These are phyloP conservation scores for Apoderus coryli DNA, from an alignment of 2,888 invertebrate genomes.

Conservation along the genomic window DNA sequence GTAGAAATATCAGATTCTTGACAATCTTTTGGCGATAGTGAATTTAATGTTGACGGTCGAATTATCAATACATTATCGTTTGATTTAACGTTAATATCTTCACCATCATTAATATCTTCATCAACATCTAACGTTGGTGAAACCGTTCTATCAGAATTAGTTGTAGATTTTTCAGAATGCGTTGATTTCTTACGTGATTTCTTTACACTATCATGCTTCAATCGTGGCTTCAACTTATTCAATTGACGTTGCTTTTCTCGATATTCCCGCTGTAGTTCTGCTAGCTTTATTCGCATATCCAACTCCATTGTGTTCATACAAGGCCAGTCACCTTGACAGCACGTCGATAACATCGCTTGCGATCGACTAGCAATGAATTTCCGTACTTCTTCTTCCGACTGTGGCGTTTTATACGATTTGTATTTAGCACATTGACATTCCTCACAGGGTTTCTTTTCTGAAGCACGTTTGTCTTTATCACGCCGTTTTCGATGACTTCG, in stretches of 20 bases:
- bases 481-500: constrained; percentile 21
- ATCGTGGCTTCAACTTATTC: constrained; percentile 50
- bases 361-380: constrained; percentile 29
- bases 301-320: constrained; percentile 60
- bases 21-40: constrained; percentile 19
- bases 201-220: constrained; percentile 32
- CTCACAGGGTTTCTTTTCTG: constrained; percentile 14
- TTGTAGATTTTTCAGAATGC: constrained; percentile 24
- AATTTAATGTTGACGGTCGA: constrained; percentile 32
- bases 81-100: constrained; percentile 22
- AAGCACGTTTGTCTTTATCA: constrained; percentile 18
- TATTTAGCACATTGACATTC: constrained; percentile 22
- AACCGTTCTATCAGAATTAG: no score
- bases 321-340: constrained; percentile 29
- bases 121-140: constrained; percentile 29
- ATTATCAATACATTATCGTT: constrained; percentile 24
- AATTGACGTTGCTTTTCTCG: constrained; percentile 73
- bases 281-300: constrained; percentile 67
- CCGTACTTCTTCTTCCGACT: constrained; percentile 32
- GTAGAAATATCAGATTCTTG: constrained; percentile 33
- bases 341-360: constrained; percentile 19
- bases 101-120: constrained; percentile 28
- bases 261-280: constrained; percentile 68
- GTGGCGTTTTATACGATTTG: constrained; percentile 28
- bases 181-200: constrained; percentile 35